These are phyloP conservation scores for Iselma pallidipennis DNA, from an alignment of 2,888 invertebrate species.

Conservation along the genomic window DNA sequence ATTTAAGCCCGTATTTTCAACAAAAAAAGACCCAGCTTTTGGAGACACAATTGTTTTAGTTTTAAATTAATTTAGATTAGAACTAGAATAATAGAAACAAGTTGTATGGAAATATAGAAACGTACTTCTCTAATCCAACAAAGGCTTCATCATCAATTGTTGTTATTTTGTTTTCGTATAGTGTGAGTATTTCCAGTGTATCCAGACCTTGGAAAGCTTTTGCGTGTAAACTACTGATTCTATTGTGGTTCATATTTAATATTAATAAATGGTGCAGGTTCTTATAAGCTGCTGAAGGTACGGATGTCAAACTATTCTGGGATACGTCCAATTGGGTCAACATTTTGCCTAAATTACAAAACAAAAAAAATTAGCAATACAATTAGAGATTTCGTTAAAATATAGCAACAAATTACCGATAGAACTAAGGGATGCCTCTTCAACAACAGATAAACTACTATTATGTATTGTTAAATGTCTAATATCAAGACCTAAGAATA, in stretches of 20 bases:
- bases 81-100: not conserved
- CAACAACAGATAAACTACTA: conserved; percentile 84
- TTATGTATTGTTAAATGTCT: conserved; percentile 87
- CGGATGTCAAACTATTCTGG: conserved; percentile 78
- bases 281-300: conserved; percentile 79
- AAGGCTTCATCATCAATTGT: conserved; percentile 82
- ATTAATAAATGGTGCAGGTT: conserved; percentile 83
- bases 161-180: conserved; percentile 85
- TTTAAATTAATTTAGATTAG: not conserved
- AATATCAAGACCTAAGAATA: conserved; percentile 85
- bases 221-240: conserved; percentile 75
- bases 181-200: conserved; percentile 81
- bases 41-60: not conserved
- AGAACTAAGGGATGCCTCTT: conserved; percentile 84
- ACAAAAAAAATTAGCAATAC: conserved; percentile 9
- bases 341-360: conserved; percentile 68
- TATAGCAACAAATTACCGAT: conserved; percentile 66
- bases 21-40: too few species aligned
- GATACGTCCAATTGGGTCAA: conserved; percentile 88
- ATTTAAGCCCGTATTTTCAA: not conserved
- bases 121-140: conserved; percentile 84
- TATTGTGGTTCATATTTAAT: conserved; percentile 87
- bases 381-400: not conserved
- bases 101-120: conserved; percentile 26
- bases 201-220: conserved; percentile 86